phyloP scores from a whole-genome alignment of 2,113 vertebrate genomes.

The Picathartes gymnocephalus region DNA sequence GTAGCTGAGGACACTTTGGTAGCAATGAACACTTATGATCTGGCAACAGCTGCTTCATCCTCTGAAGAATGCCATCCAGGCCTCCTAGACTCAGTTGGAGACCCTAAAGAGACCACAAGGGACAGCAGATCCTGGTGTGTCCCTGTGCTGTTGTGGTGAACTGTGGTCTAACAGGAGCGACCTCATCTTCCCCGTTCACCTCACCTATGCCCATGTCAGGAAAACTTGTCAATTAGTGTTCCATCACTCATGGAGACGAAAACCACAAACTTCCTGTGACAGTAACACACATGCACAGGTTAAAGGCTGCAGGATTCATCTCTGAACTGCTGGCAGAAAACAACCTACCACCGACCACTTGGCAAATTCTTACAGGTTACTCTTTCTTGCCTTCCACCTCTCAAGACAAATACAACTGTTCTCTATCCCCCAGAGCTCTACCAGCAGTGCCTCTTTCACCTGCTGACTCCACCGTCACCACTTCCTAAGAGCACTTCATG shows the following conservation, averaged over 20 bases:
- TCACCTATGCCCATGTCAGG: not conserved
- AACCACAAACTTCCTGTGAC: not conserved
- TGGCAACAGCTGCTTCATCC: not conserved
- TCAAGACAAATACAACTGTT: not conserved
- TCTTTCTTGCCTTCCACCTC: not conserved
- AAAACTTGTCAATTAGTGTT: not conserved
- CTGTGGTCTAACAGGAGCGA: not conserved
- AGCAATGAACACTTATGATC: not conserved
- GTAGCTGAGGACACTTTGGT: not conserved
- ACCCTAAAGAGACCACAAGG: not conserved
- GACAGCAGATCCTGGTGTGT: not conserved
- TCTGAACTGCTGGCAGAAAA: not conserved
- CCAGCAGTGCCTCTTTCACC: not conserved
- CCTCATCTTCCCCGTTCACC: not conserved
- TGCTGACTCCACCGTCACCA: accelerated
- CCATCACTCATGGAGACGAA: not conserved
- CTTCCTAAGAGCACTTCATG: not conserved
- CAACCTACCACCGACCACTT: not conserved
- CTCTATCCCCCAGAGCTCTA: not conserved
- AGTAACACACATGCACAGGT: not conserved
- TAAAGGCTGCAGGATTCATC: not conserved
- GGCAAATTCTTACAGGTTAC: not conserved
- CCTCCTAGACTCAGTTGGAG: not conserved
- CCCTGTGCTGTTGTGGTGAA: not conserved
- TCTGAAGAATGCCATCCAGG: not conserved